phyloP scores from a whole-genome alignment of 2,113 vertebrate species.

The Brachirus orientalis region DNA sequence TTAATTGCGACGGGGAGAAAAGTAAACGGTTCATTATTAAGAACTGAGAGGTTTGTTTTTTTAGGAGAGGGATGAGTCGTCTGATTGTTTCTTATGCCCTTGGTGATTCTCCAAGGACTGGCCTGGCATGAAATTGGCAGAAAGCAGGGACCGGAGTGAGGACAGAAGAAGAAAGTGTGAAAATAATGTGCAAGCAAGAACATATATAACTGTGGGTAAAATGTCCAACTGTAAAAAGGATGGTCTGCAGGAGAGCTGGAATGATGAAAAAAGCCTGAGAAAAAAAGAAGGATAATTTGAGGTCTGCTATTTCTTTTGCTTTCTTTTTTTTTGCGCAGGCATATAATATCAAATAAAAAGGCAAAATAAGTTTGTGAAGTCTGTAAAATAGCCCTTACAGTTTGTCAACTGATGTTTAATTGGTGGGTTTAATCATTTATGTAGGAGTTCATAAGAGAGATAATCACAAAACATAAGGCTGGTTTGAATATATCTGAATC shows the following conservation, averaged over 20 bases:
- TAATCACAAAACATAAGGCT: too few relatives aligned
- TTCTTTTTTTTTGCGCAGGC: constrained; percentile 64
- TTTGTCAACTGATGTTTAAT: too few relatives aligned
- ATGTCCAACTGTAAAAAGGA: constrained; percentile 71
- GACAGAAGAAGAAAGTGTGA: constrained; percentile 68
- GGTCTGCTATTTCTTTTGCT: too few relatives aligned
- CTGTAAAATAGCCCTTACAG: neutral
- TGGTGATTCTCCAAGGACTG: constrained; percentile 77
- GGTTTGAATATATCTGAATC: too few relatives aligned
- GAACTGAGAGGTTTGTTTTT: constrained; percentile 30
- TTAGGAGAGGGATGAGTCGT: constrained; percentile 47
- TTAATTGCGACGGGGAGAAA: constrained; percentile 61
- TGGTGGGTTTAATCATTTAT: too few relatives aligned
- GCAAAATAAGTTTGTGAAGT: neutral
- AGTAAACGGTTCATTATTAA: constrained; percentile 58
- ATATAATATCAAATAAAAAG: constrained; percentile 32
- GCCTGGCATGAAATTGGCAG: constrained; percentile 78
- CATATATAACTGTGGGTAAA: constrained; percentile 75
- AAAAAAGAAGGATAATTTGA: constrained; percentile 68
- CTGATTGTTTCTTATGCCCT: constrained; percentile 74
- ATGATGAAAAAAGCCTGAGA: constrained; percentile 70
- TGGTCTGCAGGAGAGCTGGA: constrained; percentile 68
- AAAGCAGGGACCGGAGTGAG: constrained; percentile 58
- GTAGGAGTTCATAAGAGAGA: too few relatives aligned
- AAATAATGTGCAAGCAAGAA: constrained; percentile 72